These are phyloP conservation scores for Smutsia gigantea DNA, from an alignment of 2,797 vertebrate genomes.

Conservation along the genomic window DNA sequence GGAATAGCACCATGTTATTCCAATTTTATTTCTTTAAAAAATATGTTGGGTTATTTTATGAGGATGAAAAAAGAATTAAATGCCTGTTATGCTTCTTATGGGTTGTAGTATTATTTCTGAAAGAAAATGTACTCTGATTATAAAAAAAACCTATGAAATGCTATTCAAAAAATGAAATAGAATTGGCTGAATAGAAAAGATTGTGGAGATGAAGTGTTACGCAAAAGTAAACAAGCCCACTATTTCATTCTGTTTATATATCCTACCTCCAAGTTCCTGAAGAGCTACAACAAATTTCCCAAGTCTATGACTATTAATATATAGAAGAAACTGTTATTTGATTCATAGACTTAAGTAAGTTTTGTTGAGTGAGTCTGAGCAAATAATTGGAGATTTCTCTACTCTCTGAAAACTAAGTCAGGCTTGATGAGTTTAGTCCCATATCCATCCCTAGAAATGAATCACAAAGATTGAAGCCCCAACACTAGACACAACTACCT, in stretches of 20 bases:
- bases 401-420: not conserved
- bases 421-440: not conserved
- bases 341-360: not conserved
- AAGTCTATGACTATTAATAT: not conserved
- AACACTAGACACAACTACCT: not conserved
- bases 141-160: not conserved
- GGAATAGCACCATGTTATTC: not conserved
- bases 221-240: not conserved
- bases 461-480: not conserved
- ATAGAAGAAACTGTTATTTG: not conserved
- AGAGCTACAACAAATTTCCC: not conserved
- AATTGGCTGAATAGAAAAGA: not conserved
- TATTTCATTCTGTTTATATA: not conserved
- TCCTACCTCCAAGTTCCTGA: not conserved
- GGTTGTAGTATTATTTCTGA: not conserved
- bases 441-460: not conserved
- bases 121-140: not conserved
- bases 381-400: not conserved
- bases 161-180: not conserved
- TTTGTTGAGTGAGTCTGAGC: not conserved
- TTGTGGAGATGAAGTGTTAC: not conserved
- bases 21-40: not conserved
- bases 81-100: not conserved
- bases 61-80: not conserved
- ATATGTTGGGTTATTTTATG: not conserved